Percentiles rank a stretch among this genome's conserved stretches.
phyloP scores from a whole-genome alignment of 2,797 vertebrate genomes.

The Gymnothorax javanicus region DNA sequence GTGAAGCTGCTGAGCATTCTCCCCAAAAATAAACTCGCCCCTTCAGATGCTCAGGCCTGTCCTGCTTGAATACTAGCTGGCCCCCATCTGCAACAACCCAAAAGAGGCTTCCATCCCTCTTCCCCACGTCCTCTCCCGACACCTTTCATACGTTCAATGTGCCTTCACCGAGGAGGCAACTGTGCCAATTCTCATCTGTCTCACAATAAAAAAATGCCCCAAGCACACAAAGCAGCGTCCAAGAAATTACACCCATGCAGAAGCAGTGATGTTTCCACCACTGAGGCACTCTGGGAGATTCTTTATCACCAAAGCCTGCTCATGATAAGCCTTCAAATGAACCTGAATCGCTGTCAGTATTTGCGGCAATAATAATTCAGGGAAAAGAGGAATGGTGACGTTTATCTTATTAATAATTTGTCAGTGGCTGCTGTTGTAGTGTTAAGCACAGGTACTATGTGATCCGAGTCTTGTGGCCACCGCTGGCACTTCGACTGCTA shows the following conservation, averaged over 20 bases:
- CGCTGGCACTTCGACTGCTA: too few relatives aligned
- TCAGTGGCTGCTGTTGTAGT: too few relatives aligned
- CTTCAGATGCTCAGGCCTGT: slow-evolving; percentile 47
- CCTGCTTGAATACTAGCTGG: slow-evolving; percentile 37
- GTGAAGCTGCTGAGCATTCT: slow-evolving; percentile 40
- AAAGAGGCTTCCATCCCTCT: slow-evolving; percentile 56
- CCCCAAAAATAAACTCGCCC: slow-evolving; percentile 60
- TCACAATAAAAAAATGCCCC: slow-evolving; percentile 42
- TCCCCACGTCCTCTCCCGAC: slow-evolving; percentile 21
- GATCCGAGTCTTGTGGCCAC: too few relatives aligned
- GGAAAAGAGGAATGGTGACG: neutral
- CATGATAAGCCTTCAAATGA: neutral
- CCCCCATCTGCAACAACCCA: slow-evolving; percentile 42
- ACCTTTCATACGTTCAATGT: neutral
- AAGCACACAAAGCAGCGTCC: slow-evolving; percentile 50
- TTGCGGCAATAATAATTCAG: neutral
- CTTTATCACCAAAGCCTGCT: slow-evolving; percentile 3
- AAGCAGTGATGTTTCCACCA: neutral
- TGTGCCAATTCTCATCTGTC: neutral
- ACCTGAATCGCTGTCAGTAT: slow-evolving; percentile 5
- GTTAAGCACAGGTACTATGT: too few relatives aligned
- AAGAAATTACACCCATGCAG: neutral
- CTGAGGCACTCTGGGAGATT: neutral
- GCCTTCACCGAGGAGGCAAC: neutral
- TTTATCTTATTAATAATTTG: too few relatives aligned